phyloP scores from a whole-genome alignment of 2,888 invertebrate genomes.

The Mamestra brassicae region DNA sequence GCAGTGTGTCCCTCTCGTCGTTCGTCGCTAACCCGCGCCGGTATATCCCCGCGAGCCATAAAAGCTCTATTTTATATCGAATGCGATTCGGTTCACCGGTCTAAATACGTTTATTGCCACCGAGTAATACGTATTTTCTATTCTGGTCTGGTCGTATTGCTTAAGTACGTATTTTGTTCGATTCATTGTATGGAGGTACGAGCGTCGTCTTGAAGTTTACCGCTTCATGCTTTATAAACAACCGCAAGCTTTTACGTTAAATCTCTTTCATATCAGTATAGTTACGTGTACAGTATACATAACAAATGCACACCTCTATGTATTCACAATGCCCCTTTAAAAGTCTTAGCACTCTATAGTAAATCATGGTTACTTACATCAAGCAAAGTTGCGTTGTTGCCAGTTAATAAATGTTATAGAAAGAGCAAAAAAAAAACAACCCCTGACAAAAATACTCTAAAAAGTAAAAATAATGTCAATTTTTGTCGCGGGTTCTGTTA shows the following conservation, averaged over 20 bases:
- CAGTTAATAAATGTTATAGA: no score
- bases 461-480: no score
- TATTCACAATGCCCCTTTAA: not conserved
- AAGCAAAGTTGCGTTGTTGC: no score
- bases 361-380: no score
- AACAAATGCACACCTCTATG: not conserved
- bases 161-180: conserved; percentile 21
- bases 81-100: conserved; percentile 35
- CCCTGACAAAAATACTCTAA: no score
- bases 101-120: conserved; percentile 33
- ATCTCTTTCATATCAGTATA: not conserved
- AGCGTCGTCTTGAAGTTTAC: not conserved
- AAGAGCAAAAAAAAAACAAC: no score
- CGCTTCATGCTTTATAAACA: not conserved
- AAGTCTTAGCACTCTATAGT: no score
- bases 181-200: conserved; percentile 1
- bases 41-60: conserved; percentile 29
- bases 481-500: no score
- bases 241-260: conserved; percentile 1
- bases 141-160: conserved; percentile 14
- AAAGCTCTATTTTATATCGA: conserved; percentile 45
- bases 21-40: not conserved
- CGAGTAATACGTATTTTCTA: conserved; percentile 34
- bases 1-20: not conserved
- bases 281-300: not conserved